Evolutionary conservation across 2,888 invertebrate genomes (phyloP), one percentile per base, ranked within the genome.

Genomic region (Dichetophora obliterata): DNA sequence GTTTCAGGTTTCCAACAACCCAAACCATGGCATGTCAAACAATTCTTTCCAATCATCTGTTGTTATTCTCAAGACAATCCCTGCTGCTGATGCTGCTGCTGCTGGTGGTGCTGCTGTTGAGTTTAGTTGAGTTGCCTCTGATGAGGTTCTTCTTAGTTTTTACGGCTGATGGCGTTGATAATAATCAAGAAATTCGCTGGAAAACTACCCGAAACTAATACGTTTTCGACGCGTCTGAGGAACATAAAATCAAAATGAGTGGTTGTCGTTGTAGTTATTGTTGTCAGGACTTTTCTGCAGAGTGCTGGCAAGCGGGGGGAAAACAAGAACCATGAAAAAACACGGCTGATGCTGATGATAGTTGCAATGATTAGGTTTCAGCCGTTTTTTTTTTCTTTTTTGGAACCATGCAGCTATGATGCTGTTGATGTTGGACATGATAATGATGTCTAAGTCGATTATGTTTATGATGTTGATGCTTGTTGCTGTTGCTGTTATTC

Each of bases 191-290:
- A 75, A 50, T 75, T 75, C 75, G 37, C 69, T 70, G 75, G 75
- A 75, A 75, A 75, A 75, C 75, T 69, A 75, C 75, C 68, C 75
- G 75, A 75, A 69, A 75, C 75, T 75, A 75, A 75, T 69, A 75
- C 57, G 69, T 59, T 75, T 69, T 74, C 34, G 73, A 74, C 77
- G 72, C 77, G 71, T 66, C 61, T 77, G 77, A 66, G 79, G 77
- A 83, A 83, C 84, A 84, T 54, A 37, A 66, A 72, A 59, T 54
- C 54, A 27, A 52, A 52, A 50, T 50, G 22, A 14, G 52, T 48
- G 34, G 27, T 54, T 54, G 54, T 70, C 54, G 54, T 70, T 48
- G 50, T n/a, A 24, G 54, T 50, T 50, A 22, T 68, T 43, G 11
- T 50, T 68, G 50, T 11, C 65, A 31, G 22, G 14, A 22, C 43